Evolutionary conservation across 2,888 invertebrate genomes (phyloP), one percentile per base, ranked within the genome.

Genomic region (Myathropa florea): DNA sequence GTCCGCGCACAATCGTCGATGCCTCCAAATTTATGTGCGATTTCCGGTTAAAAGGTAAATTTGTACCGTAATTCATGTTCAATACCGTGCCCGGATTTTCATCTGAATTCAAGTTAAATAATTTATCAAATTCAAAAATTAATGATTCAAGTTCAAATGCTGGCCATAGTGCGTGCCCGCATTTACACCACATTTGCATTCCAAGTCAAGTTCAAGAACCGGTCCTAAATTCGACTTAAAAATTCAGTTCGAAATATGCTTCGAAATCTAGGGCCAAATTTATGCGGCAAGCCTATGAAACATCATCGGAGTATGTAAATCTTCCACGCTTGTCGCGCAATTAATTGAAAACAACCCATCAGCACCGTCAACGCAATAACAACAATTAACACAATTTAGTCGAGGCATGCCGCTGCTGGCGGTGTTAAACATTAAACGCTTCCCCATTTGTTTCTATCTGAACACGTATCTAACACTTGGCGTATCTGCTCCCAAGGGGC

Each of bases 381-480:
- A 70, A 78, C 59, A 59, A 59, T 78, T 78, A 78, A 61, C 71
- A 71, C 59, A 46, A 36, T 78, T 78, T 78, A 78, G 78, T 24
- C 65, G 18, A 46, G 28, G 78, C 57, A 33, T 71, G 60, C 18
- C 28, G 59, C 28, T 23, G 24, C 4, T 26, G 24, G 24, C 57
- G 57, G 24, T 57, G 57, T 57, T 80, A 46, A 76, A 80, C 80
- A 76, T 76, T 80, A 80, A 81, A 72, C 57, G 81, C 77, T 77
- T 85, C 85, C 46, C 46, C 67, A 85, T 85, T 85, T 85, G 81
- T 72, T 72, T 81, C 63, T 77, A 85, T 81, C 71, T 67, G 59
- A 86, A 79, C 82, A 82, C 63, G 83, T 83, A 82, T 86, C 85
- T 85, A 82, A 83, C 86, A 86, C 82, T 82, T 86, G 71, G 82